Conservation (phyloP, 2,797 vertebrate species). For the Scomberomorus guttatus region DNA sequence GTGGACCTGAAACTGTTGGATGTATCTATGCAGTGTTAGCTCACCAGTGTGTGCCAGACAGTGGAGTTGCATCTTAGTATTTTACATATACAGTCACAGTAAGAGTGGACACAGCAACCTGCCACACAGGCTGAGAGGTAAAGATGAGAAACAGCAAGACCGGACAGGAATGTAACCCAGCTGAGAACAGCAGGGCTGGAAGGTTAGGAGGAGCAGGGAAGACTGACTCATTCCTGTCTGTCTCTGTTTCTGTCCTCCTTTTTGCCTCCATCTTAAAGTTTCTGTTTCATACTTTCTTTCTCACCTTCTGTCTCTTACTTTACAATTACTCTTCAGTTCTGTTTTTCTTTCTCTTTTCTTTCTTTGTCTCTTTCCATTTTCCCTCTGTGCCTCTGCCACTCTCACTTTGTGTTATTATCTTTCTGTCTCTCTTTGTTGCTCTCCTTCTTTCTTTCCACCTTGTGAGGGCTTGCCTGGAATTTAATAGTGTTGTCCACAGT, state of each 20-base stretch:
- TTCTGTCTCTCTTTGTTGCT: background rate
- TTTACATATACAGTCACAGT: background rate
- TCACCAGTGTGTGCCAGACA: background rate
- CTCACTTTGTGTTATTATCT: too few relatives aligned
- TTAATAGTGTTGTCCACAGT: constrained; percentile 23
- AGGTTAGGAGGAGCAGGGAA: constrained; percentile 54
- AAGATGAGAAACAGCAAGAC: constrained; percentile 59
- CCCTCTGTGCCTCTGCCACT: background rate
- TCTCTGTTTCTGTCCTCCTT: constrained; percentile 26
- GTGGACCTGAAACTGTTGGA: background rate
- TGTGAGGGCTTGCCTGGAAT: constrained; percentile 73
- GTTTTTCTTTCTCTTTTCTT: background rate
- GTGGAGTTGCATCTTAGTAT: background rate
- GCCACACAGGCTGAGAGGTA: constrained; percentile 24
- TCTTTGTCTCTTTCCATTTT: too few relatives aligned
- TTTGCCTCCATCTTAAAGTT: constrained; percentile 35
- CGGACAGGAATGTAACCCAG: constrained; percentile 69
- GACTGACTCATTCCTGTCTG: constrained; percentile 67
- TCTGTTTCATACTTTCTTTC: background rate
- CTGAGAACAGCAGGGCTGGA: constrained; percentile 34
- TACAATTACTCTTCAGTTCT: background rate
- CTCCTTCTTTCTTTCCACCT: constrained; percentile 23
- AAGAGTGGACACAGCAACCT: constrained; percentile 33
- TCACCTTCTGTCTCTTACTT: background rate
- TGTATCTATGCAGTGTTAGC: background rate